Evolutionary conservation across 1,140 invertebrate genomes (phyloP).

Genomic region (Hylaeus anthracinus): DNA sequence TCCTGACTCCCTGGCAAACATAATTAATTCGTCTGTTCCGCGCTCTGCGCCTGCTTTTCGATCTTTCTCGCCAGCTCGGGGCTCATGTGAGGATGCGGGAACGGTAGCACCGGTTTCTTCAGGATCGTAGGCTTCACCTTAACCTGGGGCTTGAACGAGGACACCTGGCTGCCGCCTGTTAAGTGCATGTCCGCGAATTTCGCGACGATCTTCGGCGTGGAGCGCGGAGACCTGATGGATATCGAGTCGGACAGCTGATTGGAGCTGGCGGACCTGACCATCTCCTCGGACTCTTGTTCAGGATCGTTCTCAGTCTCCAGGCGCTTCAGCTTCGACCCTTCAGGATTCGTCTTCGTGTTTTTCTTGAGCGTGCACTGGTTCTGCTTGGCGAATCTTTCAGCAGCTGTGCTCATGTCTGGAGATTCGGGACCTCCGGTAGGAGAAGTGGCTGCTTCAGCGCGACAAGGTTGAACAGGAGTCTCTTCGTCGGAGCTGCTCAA

Average conservation of each 20-base stretch:
- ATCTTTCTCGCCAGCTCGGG: slow-evolving; percentile 77
- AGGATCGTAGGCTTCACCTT: slow-evolving; percentile 89
- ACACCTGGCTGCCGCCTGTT: slow-evolving; percentile 80
- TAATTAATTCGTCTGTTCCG: slow-evolving; percentile 73
- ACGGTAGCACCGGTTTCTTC: slow-evolving; percentile 85
- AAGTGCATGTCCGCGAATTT: slow-evolving; percentile 84
- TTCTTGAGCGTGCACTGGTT: slow-evolving; percentile 93
- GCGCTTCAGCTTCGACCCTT: slow-evolving; percentile 59
- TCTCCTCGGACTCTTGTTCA: slow-evolving; percentile 64
- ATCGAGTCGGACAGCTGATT: slow-evolving; percentile 70
- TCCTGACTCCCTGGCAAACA: not conserved
- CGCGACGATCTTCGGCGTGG: slow-evolving; percentile 82
- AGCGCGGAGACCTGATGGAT: slow-evolving; percentile 77
- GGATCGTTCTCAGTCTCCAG: slow-evolving; percentile 65
- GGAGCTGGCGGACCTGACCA: slow-evolving; percentile 75
- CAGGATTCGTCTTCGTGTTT: slow-evolving; percentile 81
- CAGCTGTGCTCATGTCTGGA: slow-evolving; percentile 87
- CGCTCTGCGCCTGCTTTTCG: slow-evolving; percentile 77
- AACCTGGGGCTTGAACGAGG: slow-evolving; percentile 86
- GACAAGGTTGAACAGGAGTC: slow-evolving; percentile 53
- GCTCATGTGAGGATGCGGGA: slow-evolving; percentile 76
- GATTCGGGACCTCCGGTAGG: slow-evolving; percentile 82
- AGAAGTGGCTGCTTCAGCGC: slow-evolving; percentile 68
- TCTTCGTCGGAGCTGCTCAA: slow-evolving; percentile 78
- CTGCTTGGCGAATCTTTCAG: slow-evolving; percentile 88